Conservation (phyloP, 2,113 vertebrate genomes). For the Scalopus aquaticus region DNA sequence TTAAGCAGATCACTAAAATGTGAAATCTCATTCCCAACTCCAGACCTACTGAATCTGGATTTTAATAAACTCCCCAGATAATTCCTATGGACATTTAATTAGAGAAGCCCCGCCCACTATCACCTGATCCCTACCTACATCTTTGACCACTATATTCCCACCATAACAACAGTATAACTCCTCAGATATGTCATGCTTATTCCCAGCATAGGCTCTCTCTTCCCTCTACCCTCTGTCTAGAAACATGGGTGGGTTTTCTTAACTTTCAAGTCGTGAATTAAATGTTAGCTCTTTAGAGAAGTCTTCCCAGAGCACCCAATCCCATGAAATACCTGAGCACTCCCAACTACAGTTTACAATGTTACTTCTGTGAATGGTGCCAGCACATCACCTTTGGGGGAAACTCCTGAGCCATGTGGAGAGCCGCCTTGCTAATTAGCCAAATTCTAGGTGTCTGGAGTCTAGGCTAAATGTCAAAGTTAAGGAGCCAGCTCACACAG, state of each 20-base stretch:
- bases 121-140: neutral
- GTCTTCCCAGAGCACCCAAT: neutral
- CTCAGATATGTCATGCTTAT: neutral
- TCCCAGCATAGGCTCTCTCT: neutral
- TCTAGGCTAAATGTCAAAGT: conserved; percentile 59
- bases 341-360: neutral
- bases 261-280: neutral
- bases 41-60: neutral
- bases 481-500: conserved; percentile 22
- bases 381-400: neutral
- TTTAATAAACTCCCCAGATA: neutral
- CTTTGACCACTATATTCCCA: neutral
- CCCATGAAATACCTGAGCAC: neutral
- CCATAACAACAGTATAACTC: neutral
- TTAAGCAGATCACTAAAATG: neutral
- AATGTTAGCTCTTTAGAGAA: neutral
- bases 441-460: conserved; percentile 53
- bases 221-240: neutral
- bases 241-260: neutral
- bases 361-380: neutral
- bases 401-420: neutral
- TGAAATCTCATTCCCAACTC: neutral
- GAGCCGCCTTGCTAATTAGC: conserved; percentile 60
- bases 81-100: neutral
- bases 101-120: neutral